Conservation (phyloP, 1,140 invertebrate species). For the Lysiphlebus fabarum region DNA sequence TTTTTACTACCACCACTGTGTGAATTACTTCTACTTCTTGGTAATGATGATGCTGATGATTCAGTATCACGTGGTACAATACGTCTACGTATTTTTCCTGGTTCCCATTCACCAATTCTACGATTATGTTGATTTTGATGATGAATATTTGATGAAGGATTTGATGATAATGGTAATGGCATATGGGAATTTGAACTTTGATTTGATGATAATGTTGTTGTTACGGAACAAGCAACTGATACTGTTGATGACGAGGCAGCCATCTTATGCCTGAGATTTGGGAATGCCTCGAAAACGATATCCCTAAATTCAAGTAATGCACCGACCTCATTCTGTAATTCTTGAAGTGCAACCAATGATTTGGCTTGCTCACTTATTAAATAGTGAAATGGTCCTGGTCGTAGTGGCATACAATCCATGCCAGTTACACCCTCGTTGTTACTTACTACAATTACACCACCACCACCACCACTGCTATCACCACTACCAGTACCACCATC, state of each 20-base stretch:
- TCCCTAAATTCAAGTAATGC: conserved; percentile 84
- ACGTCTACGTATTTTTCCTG: conserved; percentile 73
- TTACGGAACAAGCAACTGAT: conserved; percentile 47
- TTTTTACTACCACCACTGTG: conserved; percentile 62
- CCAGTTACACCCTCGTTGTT: conserved; percentile 56
- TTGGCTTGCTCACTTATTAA: conserved; percentile 79
- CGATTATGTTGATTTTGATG: conserved; percentile 39
- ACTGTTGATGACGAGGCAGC: conserved; percentile 47
- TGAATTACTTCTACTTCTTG: conserved; percentile 64
- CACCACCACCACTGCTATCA: too few species aligned
- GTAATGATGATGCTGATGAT: conserved; percentile 56
- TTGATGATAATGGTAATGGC: conserved; percentile 41
- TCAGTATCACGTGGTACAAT: conserved; percentile 51
- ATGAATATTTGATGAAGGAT: conserved; percentile 36
- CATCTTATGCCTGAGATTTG: conserved; percentile 81
- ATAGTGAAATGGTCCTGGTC: conserved; percentile 70
- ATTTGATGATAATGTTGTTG: conserved; percentile 42
- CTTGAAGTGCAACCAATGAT: conserved; percentile 73
- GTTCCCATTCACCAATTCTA: conserved; percentile 66
- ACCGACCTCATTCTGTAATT: conserved; percentile 87
- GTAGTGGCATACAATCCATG: conserved; percentile 71
- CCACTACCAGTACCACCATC: too few species aligned
- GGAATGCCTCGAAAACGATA: conserved; percentile 87
- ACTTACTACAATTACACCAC: conserved; percentile 34
- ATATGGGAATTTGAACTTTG: conserved; percentile 40